Evolutionary conservation across 2,797 vertebrate species (phyloP), one percentile per base, ranked within the genome.

Genomic region (Pangasius mekongensis): DNA sequence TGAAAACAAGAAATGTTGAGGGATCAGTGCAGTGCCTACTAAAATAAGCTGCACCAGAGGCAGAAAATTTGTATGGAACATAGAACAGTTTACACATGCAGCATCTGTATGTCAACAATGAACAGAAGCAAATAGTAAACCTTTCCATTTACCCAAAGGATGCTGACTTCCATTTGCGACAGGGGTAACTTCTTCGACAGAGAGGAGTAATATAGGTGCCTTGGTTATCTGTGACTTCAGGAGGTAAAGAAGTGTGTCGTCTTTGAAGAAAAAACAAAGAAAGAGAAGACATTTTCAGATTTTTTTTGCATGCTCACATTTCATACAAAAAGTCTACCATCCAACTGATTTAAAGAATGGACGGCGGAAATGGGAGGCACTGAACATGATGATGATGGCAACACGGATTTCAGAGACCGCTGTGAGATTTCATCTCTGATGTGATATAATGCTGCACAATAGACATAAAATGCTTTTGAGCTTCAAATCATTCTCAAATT

Each of bases 151-250:
- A 96, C 96, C 96, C 95, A 92, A 95, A 95, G 64, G 96, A 95
- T 89, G 96, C 93, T 9, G 96, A 96, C 91, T 95, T 96, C 96
- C 96, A 96, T 93, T 95, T 95, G 90, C 93, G 94, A 94, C 94
- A 95, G 93, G 95, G 95, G 92, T 96, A 95, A 93, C 94, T 92
- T 94, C 95, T 95, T 91, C 94, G 93, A 93, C 92, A 94, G 47
- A 93, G 93, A 90, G 94, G 93, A 85, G 90, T 91, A 89, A 93
- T 90, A 86, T 95, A 94, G 92, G 86, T 93, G 91, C 93, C 92
- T 78, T 94, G 95, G 91, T 93, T 93, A 91, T 95, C 93, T 91
- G 94, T 95, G 92, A 95, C 94, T 76, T 95, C 94, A 54, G 93
- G 0, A 0, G 96, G 95, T 89, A 96, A 92, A 83, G 95, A 95